A percentile compares a stretch with the other conserved stretches of the same genome.
phyloP scores from a whole-genome alignment of 2,888 invertebrate species.

The Platerodrilus igneus region DNA sequence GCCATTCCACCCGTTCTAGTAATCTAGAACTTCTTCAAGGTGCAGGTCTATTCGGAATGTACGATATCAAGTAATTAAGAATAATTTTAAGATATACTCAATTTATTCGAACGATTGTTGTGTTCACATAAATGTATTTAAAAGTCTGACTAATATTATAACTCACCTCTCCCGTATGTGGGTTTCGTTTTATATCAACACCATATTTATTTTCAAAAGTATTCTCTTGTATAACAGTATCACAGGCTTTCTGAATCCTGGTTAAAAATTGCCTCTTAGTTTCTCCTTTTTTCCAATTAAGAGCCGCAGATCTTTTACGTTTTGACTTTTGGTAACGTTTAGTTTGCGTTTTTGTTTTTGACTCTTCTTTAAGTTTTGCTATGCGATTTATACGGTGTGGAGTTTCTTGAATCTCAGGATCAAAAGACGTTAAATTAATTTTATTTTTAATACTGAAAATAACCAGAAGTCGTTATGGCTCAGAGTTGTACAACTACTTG shows the following conservation, averaged over 20 bases:
- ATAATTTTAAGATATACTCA: no score
- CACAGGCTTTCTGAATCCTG: slow-evolving; percentile 61
- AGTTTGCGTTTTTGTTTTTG: slow-evolving; percentile 34
- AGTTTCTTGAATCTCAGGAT: slow-evolving; percentile 67
- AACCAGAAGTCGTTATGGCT: neutral
- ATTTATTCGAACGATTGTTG: no score
- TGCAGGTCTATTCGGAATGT: no score
- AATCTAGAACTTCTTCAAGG: no score
- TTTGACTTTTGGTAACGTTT: no score
- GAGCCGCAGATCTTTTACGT: no score
- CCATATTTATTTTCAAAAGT: slow-evolving; percentile 59
- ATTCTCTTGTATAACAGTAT: slow-evolving; percentile 57
- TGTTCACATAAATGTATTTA: no score
- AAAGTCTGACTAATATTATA: no score
- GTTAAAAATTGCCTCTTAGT: slow-evolving; percentile 58
- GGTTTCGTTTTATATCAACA: slow-evolving; percentile 55
- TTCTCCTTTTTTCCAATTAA: no score
- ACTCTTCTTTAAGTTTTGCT: slow-evolving; percentile 55
- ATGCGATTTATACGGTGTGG: slow-evolving; percentile 66
- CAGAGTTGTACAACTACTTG: slow-evolving; percentile 50
- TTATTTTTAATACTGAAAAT: slow-evolving; percentile 61
- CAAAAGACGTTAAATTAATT: slow-evolving; percentile 70
- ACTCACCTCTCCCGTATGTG: slow-evolving; percentile 49
- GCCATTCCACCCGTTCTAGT: no score
- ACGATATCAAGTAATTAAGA: no score